phyloP scores from a whole-genome alignment of 2,113 vertebrate species.

The Edolisoma coerulescens region DNA sequence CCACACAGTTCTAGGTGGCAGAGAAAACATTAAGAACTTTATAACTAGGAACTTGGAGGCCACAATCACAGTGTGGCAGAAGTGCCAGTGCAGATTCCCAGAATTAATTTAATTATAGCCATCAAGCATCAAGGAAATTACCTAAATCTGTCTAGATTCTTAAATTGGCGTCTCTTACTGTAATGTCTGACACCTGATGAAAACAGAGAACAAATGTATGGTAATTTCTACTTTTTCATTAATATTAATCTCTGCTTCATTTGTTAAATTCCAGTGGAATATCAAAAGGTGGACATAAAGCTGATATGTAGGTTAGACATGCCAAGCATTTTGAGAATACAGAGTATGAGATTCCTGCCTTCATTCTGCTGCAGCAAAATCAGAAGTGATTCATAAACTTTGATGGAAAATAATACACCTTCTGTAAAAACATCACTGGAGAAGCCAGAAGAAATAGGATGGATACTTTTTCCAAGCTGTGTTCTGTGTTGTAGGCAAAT shows the following conservation, averaged over 20 bases:
- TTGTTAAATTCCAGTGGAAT: slow-evolving; percentile 27
- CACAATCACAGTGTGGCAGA: not conserved
- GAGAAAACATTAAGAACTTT: slow-evolving; percentile 12
- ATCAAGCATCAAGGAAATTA: slow-evolving; percentile 26
- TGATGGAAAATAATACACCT: not conserved
- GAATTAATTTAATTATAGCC: slow-evolving; percentile 55
- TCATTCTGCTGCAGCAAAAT: not conserved
- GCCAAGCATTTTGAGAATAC: not conserved
- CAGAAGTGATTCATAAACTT: not conserved
- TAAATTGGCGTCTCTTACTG: slow-evolving; percentile 12
- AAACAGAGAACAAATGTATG: slow-evolving; percentile 48
- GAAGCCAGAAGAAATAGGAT: not conserved
- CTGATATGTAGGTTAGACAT: not conserved
- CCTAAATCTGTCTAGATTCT: slow-evolving; percentile 47
- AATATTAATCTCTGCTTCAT: slow-evolving; percentile 17
- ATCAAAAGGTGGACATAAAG: not conserved
- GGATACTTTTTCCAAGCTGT: not conserved
- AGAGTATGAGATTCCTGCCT: not conserved
- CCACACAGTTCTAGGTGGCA: not conserved
- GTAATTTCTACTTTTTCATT: slow-evolving; percentile 30
- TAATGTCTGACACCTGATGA: slow-evolving; percentile 34
- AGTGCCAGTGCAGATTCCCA: slow-evolving; percentile 26
- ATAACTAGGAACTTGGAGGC: slow-evolving; percentile 6
- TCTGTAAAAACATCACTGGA: not conserved
- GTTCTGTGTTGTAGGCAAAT: not conserved